phyloP scores from a whole-genome alignment of 2,888 invertebrate genomes.

The Taenaris catops region DNA sequence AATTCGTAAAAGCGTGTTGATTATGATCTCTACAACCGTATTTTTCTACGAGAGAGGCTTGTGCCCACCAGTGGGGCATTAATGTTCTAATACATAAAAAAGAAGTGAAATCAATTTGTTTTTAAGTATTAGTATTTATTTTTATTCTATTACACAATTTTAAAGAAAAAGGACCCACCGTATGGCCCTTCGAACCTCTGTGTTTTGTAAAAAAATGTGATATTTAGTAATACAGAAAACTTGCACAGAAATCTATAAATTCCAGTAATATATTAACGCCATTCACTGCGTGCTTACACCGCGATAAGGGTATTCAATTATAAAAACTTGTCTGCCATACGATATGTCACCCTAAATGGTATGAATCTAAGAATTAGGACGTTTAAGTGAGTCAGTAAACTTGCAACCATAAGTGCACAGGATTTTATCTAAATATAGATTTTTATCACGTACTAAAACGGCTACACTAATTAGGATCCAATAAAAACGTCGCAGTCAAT shows the following conservation, averaged over 20 bases:
- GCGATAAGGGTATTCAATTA: not conserved
- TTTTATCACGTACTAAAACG: conserved; percentile 1
- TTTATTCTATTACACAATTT: too few species aligned
- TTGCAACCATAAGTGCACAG: conserved; percentile 1
- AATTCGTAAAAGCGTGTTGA: too few species aligned
- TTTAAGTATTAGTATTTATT: too few species aligned
- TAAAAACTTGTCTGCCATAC: conserved; percentile 12
- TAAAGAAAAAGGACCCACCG: too few species aligned
- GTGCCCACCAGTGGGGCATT: too few species aligned
- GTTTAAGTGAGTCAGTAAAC: conserved; percentile 5
- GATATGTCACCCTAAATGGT: conserved; percentile 18
- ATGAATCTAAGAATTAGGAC: conserved; percentile 5
- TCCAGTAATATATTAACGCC: conserved; percentile 13
- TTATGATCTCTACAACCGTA: too few species aligned
- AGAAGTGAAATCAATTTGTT: too few species aligned
- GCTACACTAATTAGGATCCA: not conserved
- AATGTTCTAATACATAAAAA: too few species aligned
- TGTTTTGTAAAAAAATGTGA: too few species aligned
- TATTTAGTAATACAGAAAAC: conserved; percentile 1
- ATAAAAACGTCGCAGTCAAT: not conserved
- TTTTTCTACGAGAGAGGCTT: too few species aligned
- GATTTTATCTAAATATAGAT: conserved; percentile 1
- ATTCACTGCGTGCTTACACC: conserved; percentile 4
- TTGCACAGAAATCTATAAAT: conserved; percentile 8
- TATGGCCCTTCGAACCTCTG: too few species aligned